Percentiles rank a stretch among this genome's conserved stretches.
These are phyloP conservation scores for Syritta pipiens DNA, from an alignment of 2,888 invertebrate genomes.

Conservation along the genomic window DNA sequence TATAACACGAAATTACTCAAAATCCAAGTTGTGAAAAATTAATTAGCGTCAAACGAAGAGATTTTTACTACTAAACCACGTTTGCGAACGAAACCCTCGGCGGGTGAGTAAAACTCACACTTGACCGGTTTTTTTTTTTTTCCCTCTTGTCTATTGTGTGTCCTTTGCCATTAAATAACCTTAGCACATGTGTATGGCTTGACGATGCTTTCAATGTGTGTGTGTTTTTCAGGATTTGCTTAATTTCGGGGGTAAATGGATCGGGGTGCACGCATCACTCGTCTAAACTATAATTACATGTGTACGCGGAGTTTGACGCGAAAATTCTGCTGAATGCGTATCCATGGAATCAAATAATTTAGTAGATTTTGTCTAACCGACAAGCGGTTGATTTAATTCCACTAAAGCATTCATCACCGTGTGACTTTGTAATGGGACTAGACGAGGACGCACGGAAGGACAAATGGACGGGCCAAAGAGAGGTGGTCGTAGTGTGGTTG, in stretches of 20 bases:
- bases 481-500: not conserved
- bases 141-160: conserved; percentile 25
- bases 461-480: not conserved
- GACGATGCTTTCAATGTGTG: no score
- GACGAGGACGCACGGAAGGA: not conserved
- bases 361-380: conserved; percentile 40
- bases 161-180: conserved; percentile 51
- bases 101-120: no score
- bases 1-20: no score
- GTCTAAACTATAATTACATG: conserved; percentile 60
- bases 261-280: no score
- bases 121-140: not conserved
- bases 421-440: conserved; percentile 17
- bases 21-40: no score
- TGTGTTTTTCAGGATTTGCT: no score
- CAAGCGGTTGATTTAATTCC: conserved; percentile 53
- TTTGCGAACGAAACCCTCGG: no score
- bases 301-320: conserved; percentile 17
- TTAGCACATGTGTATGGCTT: conserved; percentile 3
- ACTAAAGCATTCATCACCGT: conserved; percentile 51
- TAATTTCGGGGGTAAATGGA: conserved; percentile 1
- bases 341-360: conserved; percentile 59
- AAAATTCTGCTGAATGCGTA: not conserved
- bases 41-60: no score
- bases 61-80: no score